Conservation (phyloP, 1,140 invertebrate species). For the Halictus rubicundus region DNA sequence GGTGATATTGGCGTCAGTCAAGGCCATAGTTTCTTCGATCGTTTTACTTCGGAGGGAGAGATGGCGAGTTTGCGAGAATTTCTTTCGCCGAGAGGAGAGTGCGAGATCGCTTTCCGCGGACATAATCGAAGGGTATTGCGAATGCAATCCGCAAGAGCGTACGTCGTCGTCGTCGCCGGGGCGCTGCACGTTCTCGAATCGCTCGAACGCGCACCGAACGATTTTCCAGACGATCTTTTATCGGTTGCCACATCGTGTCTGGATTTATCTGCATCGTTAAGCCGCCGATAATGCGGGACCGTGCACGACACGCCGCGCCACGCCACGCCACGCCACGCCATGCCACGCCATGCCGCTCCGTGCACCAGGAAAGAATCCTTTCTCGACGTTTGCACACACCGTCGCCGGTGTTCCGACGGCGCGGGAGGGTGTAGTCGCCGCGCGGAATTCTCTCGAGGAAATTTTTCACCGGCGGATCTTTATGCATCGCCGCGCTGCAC, state of each 20-base stretch:
- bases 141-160: background rate
- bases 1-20: no score
- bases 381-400: conserved; percentile 21
- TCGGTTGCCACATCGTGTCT: conserved; percentile 55
- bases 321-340: background rate
- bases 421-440: conserved; percentile 37
- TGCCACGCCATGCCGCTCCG: background rate
- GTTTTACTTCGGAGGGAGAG: no score
- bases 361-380: conserved; percentile 38
- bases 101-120: no score
- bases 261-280: conserved; percentile 58
- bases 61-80: no score
- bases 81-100: background rate
- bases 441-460: conserved; percentile 13
- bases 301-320: conserved; percentile 18
- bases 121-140: background rate
- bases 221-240: conserved; percentile 64
- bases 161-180: conserved; percentile 3
- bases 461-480: conserved; percentile 23
- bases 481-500: conserved; percentile 4
- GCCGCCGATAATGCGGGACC: conserved; percentile 22
- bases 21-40: no score
- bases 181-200: conserved; percentile 2
- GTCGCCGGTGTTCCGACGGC: background rate
- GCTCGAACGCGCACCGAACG: conserved; percentile 50